Base-by-base conservation (phyloP, 2,888 invertebrate species). In the Tricholauxania praeusta region DNA sequence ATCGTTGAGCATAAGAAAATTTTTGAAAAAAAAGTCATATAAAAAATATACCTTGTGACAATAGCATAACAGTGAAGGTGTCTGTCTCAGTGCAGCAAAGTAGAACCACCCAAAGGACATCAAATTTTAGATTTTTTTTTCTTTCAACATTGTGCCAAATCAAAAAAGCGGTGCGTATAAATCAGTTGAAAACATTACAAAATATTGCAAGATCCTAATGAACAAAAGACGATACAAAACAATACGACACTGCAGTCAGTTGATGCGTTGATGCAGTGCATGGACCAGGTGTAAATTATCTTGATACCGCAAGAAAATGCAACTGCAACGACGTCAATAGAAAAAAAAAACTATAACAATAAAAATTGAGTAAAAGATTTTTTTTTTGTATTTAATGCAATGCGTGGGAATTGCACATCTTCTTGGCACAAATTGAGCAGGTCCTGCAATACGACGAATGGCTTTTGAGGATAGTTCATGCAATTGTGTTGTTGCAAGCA, bases 341-440 rank as follows among this genome's bases (percentile, higher is more conserved):
- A n/a, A 22, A 69, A 69, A 28, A 66, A 51, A 51, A 52, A 17
- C 66, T 17, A 1, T 12, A 12, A 49, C 47, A 51, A 53, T 32
- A 49, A 47, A 59, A 57, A 22, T 17, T 32, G 53, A 22, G 63
- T 53, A 53, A 64, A 62, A 14, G 28, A 62, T 64, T 57, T 57
- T 63, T 48, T 64, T 57, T 57, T 63, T 48, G 22, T 47, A 53
- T 39, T 63, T 57, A 53, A 65, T 72, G 39, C 62, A 39, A 12
- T 74, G 79, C 82, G 82, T 82, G 82, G 83, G 82, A 82, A 82
- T 80, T 75, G 73, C 79, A 79, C 79, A 79, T 76, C 82, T 83
- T 83, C 28, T 28, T 28, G 28, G 83, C 83, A 83, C 69, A 83
- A 82, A 72, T 66, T 39, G 65, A 65, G 53, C 72, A 67, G 82